Evolutionary conservation across 2,113 vertebrate species (phyloP), one percentile per base, ranked within the genome.

Genomic region (Cygnus buccinator): DNA sequence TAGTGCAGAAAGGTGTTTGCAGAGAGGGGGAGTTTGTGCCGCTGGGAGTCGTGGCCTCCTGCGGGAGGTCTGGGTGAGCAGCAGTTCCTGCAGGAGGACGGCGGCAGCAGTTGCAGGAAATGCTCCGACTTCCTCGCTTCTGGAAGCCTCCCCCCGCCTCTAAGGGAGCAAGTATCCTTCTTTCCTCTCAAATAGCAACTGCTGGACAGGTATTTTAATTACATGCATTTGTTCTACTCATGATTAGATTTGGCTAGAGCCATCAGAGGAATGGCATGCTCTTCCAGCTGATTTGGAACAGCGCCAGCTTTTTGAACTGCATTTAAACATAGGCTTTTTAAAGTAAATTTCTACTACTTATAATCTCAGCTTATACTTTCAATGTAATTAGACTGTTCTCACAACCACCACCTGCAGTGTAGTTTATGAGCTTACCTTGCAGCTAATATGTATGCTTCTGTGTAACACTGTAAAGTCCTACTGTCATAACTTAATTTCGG

Each of bases 81-180:
- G 41, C 72, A 81, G 57, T 55, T 31, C 41, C 50, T 90, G 1
- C 4, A 12, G 72, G 58, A 71, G 92, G 79, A 78, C 74, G 52
- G 11, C 65, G 62, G 31, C 66, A 17, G 35, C 20, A 79, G 91
- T 73, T 4, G 1, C 59, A 76, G 74, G 93, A 95, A 95, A 48
- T 0, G 1, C 6, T 61, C 77, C 75, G 70, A 52, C 25, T 94
- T 95, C 91, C 94, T 96, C 5, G 10, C 33, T 83, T 93, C 71
- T 95, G 91, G 91, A 95, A 91, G 83, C n/a, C 5, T 79, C 63
- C 13, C 8, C 78, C 74, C 11, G 13, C 82, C 84, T 55, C 72
- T 25, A 65, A 87, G 91, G 82, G 75, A 84, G 57, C 0, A 1
- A 3, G 1, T 76, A 50, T 43, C 28, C 2, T 68, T 89, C 2